These are phyloP conservation scores for Hermetia illucens DNA, from an alignment of 1,140 invertebrate species.

Conservation along the genomic window DNA sequence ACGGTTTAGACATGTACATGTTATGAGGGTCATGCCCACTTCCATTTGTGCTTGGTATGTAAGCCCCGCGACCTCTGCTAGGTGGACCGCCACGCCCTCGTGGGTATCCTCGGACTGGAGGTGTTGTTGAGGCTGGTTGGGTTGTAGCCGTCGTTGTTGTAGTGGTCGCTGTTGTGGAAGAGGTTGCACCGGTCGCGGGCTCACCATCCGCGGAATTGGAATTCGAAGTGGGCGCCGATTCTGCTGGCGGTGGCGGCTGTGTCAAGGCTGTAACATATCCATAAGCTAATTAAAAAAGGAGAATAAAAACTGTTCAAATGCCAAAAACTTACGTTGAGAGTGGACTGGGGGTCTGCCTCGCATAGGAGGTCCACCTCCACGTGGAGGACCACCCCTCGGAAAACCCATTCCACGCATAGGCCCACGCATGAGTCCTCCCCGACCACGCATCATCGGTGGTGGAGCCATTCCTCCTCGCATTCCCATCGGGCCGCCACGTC, in stretches of 20 bases:
- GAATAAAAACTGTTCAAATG: background rate
- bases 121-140: conserved; percentile 13
- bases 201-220: conserved; percentile 4
- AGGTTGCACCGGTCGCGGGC: too few relatives aligned
- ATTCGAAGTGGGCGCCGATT: conserved; percentile 29
- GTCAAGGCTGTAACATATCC: conserved; percentile 15
- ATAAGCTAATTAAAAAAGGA: background rate
- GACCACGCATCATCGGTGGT: conserved; percentile 9
- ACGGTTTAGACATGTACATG: conserved; percentile 17
- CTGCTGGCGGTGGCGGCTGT: conserved; percentile 23
- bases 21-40: conserved; percentile 10
- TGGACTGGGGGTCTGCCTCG: conserved; percentile 7
- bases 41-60: conserved; percentile 24
- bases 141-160: conserved; percentile 13
- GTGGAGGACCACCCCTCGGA: conserved; percentile 16
- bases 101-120: conserved; percentile 13
- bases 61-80: conserved; percentile 14
- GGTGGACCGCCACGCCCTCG: conserved; percentile 18
- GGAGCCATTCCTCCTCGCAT: conserved; percentile 12
- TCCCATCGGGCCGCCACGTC: conserved; percentile 25
- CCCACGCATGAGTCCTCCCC: conserved; percentile 14
- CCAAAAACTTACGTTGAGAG: conserved; percentile 20
- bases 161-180: conserved; percentile 19
- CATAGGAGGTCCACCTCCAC: conserved; percentile 22
- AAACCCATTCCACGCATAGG: conserved; percentile 9